Evolutionary conservation across 2,888 invertebrate genomes (phyloP), one percentile per base, ranked within the genome.

Genomic region (Amphimallon solstitiale): DNA sequence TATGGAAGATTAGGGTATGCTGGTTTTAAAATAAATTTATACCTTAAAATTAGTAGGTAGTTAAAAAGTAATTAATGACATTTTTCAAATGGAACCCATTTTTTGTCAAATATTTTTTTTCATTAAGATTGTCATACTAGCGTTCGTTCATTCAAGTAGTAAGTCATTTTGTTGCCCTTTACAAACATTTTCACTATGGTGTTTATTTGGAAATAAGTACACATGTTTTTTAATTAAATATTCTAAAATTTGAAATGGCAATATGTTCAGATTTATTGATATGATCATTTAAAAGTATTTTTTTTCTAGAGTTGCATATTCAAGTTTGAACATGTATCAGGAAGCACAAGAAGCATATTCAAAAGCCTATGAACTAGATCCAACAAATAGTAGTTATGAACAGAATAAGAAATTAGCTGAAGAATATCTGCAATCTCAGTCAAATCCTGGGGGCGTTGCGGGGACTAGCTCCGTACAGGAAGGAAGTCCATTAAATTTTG

Each of bases 351-450:
- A 90, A 61, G 93, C 95, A 10, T 98, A 95, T 82, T 88, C 90
- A 69, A 93, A 92, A 75, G 98, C 98, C 1, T 83, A 94, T 37
- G 90, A 93, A 78, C 84, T 97, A 70, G 98, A 99, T 77, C 97
- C 98, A 0, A 90, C 90, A 45, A 98, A 98, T 82, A 92, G 93
- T 69, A 93, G 93, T 73, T 97, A 96, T 81, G 88, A 89, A 70
- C 92, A 91, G 78, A 97, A 97, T 84, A 83, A 97, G 71, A 89
- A 90, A 74, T 86, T 95, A 43, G 91, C 95, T 0, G 92, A 95
- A 77, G 92, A 94, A 76, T 85, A 75, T 49, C 67, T 72, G 12
- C 46, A 19, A 2, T 46, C 54, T 1, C 46, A 54, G 12, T 38
- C 48, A 1, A 21, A 12, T 6, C 19, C 37, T 6, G 23, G 40